Conservation (phyloP, 2,797 vertebrate species). For the Enteromius viviparus region DNA sequence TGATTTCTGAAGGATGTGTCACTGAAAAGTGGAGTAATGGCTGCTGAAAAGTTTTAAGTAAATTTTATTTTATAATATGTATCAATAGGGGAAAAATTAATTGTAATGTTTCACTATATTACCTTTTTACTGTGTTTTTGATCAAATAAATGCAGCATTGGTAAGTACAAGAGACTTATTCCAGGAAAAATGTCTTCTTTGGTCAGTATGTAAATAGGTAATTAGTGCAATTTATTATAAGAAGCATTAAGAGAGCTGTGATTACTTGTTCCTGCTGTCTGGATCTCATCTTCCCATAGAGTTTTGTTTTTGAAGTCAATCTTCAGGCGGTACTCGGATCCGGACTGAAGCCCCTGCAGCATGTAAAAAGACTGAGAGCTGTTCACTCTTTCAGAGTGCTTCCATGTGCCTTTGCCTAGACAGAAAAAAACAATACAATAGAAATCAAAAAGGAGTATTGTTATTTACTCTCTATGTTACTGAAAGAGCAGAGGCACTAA, state of each 20-base stretch:
- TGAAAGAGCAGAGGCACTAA: background rate
- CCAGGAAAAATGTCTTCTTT: background rate
- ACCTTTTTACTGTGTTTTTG: background rate
- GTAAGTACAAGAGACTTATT: background rate
- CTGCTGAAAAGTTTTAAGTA: background rate
- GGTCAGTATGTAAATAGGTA: background rate
- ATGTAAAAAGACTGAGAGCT: conserved; percentile 83
- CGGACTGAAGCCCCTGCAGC: conserved; percentile 82
- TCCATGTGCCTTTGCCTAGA: conserved; percentile 69
- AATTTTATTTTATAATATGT: background rate
- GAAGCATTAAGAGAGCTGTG: background rate
- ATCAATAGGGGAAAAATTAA: too few relatives aligned
- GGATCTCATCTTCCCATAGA: conserved; percentile 73
- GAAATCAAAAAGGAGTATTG: background rate
- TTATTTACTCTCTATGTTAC: background rate
- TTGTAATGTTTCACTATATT: background rate
- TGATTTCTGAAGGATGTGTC: background rate
- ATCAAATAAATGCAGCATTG: background rate
- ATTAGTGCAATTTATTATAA: background rate
- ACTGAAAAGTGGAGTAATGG: background rate
- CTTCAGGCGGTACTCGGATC: conserved; percentile 78
- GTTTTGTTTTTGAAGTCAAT: conserved; percentile 73
- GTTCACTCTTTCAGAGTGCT: conserved; percentile 76
- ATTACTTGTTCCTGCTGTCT: conserved; percentile 82
- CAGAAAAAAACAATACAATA: conserved; percentile 16